Base-by-base conservation (phyloP, 2,797 vertebrate genomes). In the Lagorchestes hirsutus region DNA sequence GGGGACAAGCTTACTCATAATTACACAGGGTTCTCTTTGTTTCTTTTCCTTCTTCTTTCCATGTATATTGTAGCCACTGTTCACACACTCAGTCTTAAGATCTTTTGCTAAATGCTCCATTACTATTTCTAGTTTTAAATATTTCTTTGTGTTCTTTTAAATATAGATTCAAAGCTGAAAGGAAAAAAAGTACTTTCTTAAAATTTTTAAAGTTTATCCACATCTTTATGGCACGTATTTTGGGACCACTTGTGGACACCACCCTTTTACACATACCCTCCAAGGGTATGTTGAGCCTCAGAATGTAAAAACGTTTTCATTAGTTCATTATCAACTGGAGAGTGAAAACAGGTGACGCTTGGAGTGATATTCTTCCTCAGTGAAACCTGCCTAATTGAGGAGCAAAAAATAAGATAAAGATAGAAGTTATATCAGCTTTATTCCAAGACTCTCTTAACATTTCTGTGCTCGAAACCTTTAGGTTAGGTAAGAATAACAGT, bases 391-490 rank as follows among this genome's bases (percentile, higher is more conserved):
- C 92, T 96, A 95, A 97, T 54, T 92, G 31, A 34, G 50, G 90
- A 90, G 24, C 90, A 90, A 90, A 94, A 92, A 96, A 92, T 92
- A 96, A 97, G 91, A 98, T 94, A 97, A 93, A 98, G 94, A 93
- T 46, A 97, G 97, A 97, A 97, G 96, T 98, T 97, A 98, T 98
- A 98, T 95, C 97, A 97, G 97, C 97, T 98, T 98, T 98, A 98
- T 93, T 97, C 97, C 97, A 96, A 97, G 96, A 98, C 97, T 99
- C 98, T 95, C 92, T 98, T 98, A 93, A 93, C 97, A 92, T 96
- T 93, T 98, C 93, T 96, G 56, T 96, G 94, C 90, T 96, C 98
- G 97, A 95, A 91, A 97, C 93, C 95, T 96, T 96, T 98, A 96
- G 97, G 95, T 2, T 46, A 74, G 16, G 16, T 40, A 40, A 82